Conservation (phyloP, 2,797 vertebrate genomes). For the Xiphorhynchus erythropygius region DNA sequence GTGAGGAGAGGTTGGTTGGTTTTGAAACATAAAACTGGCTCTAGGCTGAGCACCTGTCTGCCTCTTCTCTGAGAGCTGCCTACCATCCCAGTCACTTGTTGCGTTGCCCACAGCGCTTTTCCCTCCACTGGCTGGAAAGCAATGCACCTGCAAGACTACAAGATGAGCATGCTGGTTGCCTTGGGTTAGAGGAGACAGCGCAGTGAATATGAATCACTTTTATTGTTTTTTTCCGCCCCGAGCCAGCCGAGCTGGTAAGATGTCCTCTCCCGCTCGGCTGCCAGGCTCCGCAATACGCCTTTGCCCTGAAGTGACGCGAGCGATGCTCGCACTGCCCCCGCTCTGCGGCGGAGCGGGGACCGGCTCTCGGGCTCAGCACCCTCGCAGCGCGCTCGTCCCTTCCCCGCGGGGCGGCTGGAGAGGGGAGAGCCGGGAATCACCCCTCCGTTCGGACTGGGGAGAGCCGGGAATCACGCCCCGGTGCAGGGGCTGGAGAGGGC, state of each 20-base stretch:
- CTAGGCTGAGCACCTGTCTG: background rate
- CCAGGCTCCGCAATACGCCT: background rate
- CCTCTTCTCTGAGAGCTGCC: background rate
- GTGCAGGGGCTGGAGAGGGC: too few species aligned
- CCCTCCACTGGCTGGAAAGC: background rate
- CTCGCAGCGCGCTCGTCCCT: background rate
- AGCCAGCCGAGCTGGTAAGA: background rate
- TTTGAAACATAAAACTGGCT: background rate
- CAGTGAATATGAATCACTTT: background rate
- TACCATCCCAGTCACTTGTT: background rate
- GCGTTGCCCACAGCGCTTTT: background rate
- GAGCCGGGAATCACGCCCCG: too few species aligned
- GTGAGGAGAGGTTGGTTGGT: background rate
- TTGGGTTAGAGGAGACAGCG: background rate
- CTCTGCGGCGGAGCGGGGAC: fast-evolving
- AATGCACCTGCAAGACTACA: background rate
- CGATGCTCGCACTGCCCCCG: fast-evolving
- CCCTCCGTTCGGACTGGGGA: too few species aligned
- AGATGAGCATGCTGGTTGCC: fast-evolving
- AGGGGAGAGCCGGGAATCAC: too few species aligned
- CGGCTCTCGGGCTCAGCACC: fast-evolving
- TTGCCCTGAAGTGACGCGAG: background rate
- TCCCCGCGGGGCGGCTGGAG: background rate
- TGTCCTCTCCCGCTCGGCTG: background rate
- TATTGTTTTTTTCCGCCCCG: background rate